Conservation (phyloP, 2,888 invertebrate species). For the Ectemnius cavifrons region DNA sequence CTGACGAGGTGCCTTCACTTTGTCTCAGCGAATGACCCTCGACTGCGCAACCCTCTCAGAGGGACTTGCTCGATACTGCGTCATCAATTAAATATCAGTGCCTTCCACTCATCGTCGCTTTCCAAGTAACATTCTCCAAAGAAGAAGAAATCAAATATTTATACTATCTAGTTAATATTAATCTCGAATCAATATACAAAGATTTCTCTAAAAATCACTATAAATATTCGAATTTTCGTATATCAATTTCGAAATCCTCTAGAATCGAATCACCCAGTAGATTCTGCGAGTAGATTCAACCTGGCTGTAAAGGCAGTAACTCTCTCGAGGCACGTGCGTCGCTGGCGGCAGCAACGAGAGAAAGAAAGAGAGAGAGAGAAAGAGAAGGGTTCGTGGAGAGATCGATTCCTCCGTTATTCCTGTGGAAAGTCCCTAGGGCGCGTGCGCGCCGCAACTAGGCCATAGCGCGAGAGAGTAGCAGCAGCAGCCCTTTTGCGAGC, state of each 20-base stretch:
- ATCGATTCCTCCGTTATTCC: slow-evolving; percentile 54
- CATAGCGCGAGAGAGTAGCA: too few species aligned
- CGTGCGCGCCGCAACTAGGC: slow-evolving; percentile 60
- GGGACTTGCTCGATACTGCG: too few species aligned
- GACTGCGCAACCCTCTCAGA: slow-evolving; percentile 15
- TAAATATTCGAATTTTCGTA: too few species aligned
- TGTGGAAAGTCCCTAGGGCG: slow-evolving; percentile 37
- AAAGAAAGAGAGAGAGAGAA: background rate
- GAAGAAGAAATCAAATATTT: too few species aligned
- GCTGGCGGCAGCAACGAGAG: background rate
- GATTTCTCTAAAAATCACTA: too few species aligned
- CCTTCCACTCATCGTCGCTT: too few species aligned
- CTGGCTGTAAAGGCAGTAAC: slow-evolving; percentile 1
- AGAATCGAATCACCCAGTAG: too few species aligned
- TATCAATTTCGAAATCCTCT: too few species aligned
- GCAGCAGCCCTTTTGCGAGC: slow-evolving; percentile 31
- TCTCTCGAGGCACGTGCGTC: slow-evolving; percentile 7
- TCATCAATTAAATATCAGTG: too few species aligned
- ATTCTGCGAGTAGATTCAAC: background rate
- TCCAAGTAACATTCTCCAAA: too few species aligned
- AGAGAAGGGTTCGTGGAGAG: slow-evolving; percentile 27
- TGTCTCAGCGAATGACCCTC: slow-evolving; percentile 44
- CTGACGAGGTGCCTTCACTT: slow-evolving; percentile 42
- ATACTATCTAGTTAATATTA: too few species aligned
- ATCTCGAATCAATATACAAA: too few species aligned